Conservation (phyloP, 1,140 invertebrate species). For the Plectrocnemia conspersa region DNA sequence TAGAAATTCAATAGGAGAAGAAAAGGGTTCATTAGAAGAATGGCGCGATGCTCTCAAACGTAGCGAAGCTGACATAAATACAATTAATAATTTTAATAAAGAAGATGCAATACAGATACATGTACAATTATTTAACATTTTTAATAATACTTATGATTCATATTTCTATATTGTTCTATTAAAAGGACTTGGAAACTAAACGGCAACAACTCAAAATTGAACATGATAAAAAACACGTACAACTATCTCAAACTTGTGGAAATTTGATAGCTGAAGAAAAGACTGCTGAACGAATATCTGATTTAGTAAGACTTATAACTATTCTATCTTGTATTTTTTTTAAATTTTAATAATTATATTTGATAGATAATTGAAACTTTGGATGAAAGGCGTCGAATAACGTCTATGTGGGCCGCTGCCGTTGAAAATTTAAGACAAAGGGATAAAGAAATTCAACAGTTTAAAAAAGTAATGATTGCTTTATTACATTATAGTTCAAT, state of each 20-base stretch:
- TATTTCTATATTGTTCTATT: slow-evolving; percentile 16
- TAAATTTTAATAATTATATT: slow-evolving; percentile 5
- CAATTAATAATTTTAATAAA: slow-evolving; percentile 60
- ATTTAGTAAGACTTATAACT: slow-evolving; percentile 39
- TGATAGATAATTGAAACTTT: slow-evolving; percentile 46
- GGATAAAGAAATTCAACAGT: slow-evolving; percentile 51
- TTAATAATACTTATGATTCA: neutral
- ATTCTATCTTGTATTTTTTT: slow-evolving; percentile 6
- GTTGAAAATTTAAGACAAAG: slow-evolving; percentile 53
- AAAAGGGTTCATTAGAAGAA: slow-evolving; percentile 55
- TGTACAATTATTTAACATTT: slow-evolving; percentile 39
- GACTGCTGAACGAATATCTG: slow-evolving; percentile 49
- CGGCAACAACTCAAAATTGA: slow-evolving; percentile 51
- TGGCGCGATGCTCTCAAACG: slow-evolving; percentile 60
- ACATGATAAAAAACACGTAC: slow-evolving; percentile 46
- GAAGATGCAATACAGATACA: slow-evolving; percentile 60
- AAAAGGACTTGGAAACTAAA: slow-evolving; percentile 50
- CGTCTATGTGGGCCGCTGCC: slow-evolving; percentile 51
- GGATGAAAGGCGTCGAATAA: slow-evolving; percentile 46
- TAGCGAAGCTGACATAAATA: slow-evolving; percentile 55
- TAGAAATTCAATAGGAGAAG: slow-evolving; percentile 57
- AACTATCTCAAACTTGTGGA: slow-evolving; percentile 47
- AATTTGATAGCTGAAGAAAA: slow-evolving; percentile 52
- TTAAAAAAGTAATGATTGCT: slow-evolving; percentile 43
- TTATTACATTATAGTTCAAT: neutral